Evolutionary conservation across 2,888 invertebrate species (phyloP), one percentile per base, ranked within the genome.

Genomic region (Stictocephala bisonia): DNA sequence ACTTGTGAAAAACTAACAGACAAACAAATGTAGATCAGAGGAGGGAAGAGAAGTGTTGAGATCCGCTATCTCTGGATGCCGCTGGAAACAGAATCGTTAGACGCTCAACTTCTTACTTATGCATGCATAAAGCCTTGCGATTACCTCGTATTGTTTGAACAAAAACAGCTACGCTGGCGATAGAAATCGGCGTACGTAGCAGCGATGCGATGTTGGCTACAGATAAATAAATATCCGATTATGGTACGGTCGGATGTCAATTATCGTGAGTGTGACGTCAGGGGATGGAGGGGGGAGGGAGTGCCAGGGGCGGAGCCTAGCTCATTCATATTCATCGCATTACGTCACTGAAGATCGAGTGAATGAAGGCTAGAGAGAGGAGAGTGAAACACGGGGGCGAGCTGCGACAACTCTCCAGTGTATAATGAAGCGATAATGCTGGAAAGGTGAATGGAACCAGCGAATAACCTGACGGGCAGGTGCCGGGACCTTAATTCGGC

Each of bases 311-410:
- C 70, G 70, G 70, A 29, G 70, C 58, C 44, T 24, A 7, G 29
- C 44, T 71, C 70, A 71, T 71, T 71, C 70, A 71, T 71, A 71
- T 71, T 71, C 70, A 71, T 26, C 58, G 29, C 51, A 29, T 71
- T 41, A 71, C 70, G 70, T 71, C 70, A 71, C 56, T 20, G 58
- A 18, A 20, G 41, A 44, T 4, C 15, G 44, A 44, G 15, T 44
- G 44, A 44, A 44, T 64, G 64, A 64, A 44, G n/a, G n/a, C n/a
- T n/a, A n/a, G n/a, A n/a, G n/a, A n/a, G n/a, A n/a, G n/a, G n/a
- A n/a, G n/a, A n/a, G n/a, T 64, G 64, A 44, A 60, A 40, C 60
- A 60, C 60, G 60, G 60, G 40, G 60, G 60, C 56, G 56, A 31
- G 27, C 64, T 40, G 64, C 64, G 41, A 41, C 44, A 64, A n/a